Base-by-base conservation (phyloP, 2,113 vertebrate genomes). In the Promerops cafer region DNA sequence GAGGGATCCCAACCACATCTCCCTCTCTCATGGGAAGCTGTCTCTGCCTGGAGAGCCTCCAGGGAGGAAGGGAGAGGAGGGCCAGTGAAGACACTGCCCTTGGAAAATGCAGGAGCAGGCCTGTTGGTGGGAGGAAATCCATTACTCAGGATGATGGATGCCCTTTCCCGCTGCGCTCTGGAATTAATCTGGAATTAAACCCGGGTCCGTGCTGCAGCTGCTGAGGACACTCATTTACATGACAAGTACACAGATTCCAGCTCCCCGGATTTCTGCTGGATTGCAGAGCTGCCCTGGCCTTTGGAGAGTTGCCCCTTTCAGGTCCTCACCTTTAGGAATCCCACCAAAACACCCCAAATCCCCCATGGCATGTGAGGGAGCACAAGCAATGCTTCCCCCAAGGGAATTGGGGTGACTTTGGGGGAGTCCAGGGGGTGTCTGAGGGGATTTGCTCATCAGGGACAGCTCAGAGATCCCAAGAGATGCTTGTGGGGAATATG, bases 221-320 rank as follows among this genome's bases (percentile, higher is more conserved):
- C 26, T 78, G 52, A 94, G 95, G 95, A 66, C 64, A 9, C 94
- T 88, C 12, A 93, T 96, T 89, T 93, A 91, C 97, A 91, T 59
- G 93, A 78, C 91, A 76, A 87, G 77, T 20, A 21, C 83, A 53
- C 47, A 86, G 96, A 75, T 82, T 14, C 53, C 69, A 5, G 14
- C 86, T 7, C 30, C 56, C 0, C 0, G 4, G 5, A 10, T 76
- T 90, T 45, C 72, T 50, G 14, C 20, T 7, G 45, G 72, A 3
- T 14, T 8, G 18, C 20, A 6, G 72, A 19, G 24, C 33, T 6
- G 10, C 39, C 76, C 56, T 5, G 66, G n/a, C 45, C 6, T 0
- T 3, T 7, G 57, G 26, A 61, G 54, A 50, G 19, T 13, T 4
- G 47, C 27, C 39, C 71, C 35, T 44, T 77, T 45, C 11, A 15